Evolutionary conservation across 2,797 vertebrate genomes (phyloP).

Genomic region (Hyperoplus immaculatus): DNA sequence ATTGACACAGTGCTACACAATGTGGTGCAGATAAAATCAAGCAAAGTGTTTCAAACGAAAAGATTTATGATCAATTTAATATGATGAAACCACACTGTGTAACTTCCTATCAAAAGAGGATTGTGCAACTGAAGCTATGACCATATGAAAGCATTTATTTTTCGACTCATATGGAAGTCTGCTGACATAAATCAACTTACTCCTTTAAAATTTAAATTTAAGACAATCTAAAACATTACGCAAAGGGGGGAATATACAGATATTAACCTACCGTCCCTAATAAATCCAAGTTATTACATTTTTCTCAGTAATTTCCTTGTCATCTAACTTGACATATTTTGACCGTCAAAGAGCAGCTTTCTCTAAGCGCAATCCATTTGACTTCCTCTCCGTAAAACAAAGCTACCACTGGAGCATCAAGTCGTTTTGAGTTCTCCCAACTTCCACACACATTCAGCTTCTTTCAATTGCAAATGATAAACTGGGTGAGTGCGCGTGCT

Average conservation of each 20-base stretch:
- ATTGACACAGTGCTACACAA: constrained; percentile 10
- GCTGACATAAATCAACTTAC: background rate
- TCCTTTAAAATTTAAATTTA: background rate
- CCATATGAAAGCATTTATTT: background rate
- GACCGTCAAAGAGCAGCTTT: constrained; percentile 41
- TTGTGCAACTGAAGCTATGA: background rate
- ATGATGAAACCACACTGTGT: background rate
- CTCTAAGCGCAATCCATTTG: constrained; percentile 26
- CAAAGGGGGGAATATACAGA: background rate
- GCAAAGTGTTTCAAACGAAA: background rate
- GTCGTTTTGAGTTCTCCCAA: constrained; percentile 20
- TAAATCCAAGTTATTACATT: background rate
- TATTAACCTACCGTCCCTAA: background rate
- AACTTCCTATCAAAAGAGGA: background rate
- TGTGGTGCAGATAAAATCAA: background rate
- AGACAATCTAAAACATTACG: background rate
- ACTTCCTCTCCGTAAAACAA: constrained; percentile 38
- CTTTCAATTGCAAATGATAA: constrained; percentile 60
- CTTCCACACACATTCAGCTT: constrained; percentile 33
- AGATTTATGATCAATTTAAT: background rate
- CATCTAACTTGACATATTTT: constrained; percentile 27
- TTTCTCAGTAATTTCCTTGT: constrained; percentile 15
- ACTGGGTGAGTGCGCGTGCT: constrained; percentile 36
- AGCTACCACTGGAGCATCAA: constrained; percentile 26
- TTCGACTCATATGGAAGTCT: background rate